phyloP scores from a whole-genome alignment of 2,888 invertebrate species.

The Gonocerus acuteangulatus region DNA sequence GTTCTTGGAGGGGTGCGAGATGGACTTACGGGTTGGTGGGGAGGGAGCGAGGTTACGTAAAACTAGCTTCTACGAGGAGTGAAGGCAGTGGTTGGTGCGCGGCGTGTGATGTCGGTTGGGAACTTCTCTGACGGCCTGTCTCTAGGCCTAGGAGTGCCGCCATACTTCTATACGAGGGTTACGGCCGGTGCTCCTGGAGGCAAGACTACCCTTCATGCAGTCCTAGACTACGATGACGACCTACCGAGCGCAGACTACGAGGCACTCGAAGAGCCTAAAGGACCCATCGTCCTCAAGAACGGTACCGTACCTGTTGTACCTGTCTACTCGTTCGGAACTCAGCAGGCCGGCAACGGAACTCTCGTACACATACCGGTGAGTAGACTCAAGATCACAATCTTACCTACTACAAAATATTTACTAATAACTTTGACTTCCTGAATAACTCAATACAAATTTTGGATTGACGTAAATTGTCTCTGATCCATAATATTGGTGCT shows the following conservation, averaged over 20 bases:
- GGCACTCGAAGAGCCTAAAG: slow-evolving; percentile 58
- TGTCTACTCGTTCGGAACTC: slow-evolving; percentile 62
- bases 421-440: too few relatives aligned
- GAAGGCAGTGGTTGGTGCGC: neutral
- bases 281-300: slow-evolving; percentile 73
- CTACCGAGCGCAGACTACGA: slow-evolving; percentile 45
- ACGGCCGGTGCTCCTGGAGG: slow-evolving; percentile 39
- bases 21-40: too few relatives aligned
- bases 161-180: slow-evolving; percentile 32
- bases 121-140: slow-evolving; percentile 15
- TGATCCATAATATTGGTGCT: too few relatives aligned
- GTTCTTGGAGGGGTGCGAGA: too few relatives aligned
- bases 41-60: too few relatives aligned
- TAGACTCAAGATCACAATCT: too few relatives aligned
- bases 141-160: neutral
- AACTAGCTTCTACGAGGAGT: too few relatives aligned
- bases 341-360: slow-evolving; percentile 74
- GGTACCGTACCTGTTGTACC: slow-evolving; percentile 82
- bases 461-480: too few relatives aligned
- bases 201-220: slow-evolving; percentile 62
- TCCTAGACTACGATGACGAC: slow-evolving; percentile 61
- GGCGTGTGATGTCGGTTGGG: slow-evolving; percentile 12
- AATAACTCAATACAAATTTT: too few relatives aligned
- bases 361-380: slow-evolving; percentile 87
- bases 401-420: too few relatives aligned